Evolutionary conservation across 2,888 invertebrate species (phyloP).

Genomic region (Acrobasis consociella): DNA sequence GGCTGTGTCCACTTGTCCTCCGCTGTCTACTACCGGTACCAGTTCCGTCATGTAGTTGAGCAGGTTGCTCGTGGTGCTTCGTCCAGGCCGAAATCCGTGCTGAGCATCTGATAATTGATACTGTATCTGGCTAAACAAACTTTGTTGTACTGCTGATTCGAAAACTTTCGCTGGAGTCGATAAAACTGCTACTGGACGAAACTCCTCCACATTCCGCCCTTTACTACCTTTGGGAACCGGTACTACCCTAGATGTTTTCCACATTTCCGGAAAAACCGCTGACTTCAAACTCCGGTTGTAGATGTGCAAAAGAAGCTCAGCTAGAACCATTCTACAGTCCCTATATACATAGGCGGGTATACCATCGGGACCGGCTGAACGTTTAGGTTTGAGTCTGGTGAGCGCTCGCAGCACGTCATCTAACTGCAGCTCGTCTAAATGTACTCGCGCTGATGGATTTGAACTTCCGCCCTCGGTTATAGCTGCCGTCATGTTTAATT

Average conservation of each 20-base stretch:
- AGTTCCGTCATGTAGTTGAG: not conserved
- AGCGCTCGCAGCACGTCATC: too few relatives aligned
- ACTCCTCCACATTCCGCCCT: not conserved
- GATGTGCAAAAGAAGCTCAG: not conserved
- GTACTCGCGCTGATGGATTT: too few relatives aligned
- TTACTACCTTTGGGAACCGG: not conserved
- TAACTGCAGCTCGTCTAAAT: too few relatives aligned
- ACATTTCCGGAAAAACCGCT: not conserved
- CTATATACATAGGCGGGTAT: not conserved
- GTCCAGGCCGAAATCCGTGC: slow-evolving; percentile 1
- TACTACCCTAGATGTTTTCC: slow-evolving; percentile 1
- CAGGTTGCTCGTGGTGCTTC: slow-evolving; percentile 5
- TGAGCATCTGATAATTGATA: not conserved
- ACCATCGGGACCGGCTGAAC: slow-evolving; percentile 6
- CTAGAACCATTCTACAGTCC: not conserved
- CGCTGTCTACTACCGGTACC: not conserved
- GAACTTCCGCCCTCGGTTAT: too few relatives aligned
- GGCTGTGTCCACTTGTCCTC: slow-evolving; percentile 6
- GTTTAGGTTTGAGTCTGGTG: not conserved
- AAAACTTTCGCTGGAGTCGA: slow-evolving; percentile 9
- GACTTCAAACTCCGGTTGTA: not conserved
- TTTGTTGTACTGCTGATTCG: not conserved
- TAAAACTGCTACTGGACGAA: slow-evolving; percentile 6
- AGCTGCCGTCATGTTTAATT: too few relatives aligned
- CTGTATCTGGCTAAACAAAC: not conserved